A percentile compares a stretch with the other conserved stretches of the same genome.
These are phyloP conservation scores for Trachelus tabidus DNA, from an alignment of 2,888 invertebrate genomes.

Conservation along the genomic window DNA sequence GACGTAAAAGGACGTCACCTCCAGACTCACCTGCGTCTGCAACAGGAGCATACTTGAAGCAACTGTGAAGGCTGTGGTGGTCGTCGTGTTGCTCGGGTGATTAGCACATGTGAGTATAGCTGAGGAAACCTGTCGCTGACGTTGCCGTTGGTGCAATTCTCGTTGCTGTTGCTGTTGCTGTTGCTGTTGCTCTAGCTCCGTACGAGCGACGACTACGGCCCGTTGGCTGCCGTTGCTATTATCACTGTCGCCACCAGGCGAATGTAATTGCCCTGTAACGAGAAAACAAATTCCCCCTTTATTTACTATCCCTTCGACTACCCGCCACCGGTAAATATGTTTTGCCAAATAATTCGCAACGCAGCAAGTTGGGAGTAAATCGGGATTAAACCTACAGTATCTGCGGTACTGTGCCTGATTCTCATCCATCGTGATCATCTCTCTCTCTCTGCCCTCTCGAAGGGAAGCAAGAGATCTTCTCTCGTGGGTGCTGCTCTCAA, in stretches of 20 bases:
- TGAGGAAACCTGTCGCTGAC: slow-evolving; percentile 57
- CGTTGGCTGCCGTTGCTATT: slow-evolving; percentile 56
- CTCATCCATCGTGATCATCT: slow-evolving; percentile 59
- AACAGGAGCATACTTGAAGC: slow-evolving; percentile 92
- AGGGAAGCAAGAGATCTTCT: too few relatives aligned
- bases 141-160: slow-evolving; percentile 25
- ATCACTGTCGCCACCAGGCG: slow-evolving; percentile 57
- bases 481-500: too few relatives aligned
- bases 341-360: too few relatives aligned
- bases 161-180: slow-evolving; percentile 32
- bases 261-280: slow-evolving; percentile 57
- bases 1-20: too few relatives aligned
- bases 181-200: slow-evolving; percentile 50
- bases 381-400: slow-evolving; percentile 50
- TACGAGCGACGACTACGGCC: slow-evolving; percentile 33
- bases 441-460: slow-evolving; percentile 18
- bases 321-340: too few relatives aligned
- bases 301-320: not conserved
- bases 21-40: slow-evolving; percentile 85
- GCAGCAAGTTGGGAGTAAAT: not conserved
- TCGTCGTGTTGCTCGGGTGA: slow-evolving; percentile 69
- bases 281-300: slow-evolving; percentile 5
- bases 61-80: slow-evolving; percentile 71
- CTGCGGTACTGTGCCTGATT: slow-evolving; percentile 47
- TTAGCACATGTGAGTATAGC: slow-evolving; percentile 70